Conservation (phyloP, 53 echinoderm and acorn worm genomes). For the Holothuria scabra region DNA sequence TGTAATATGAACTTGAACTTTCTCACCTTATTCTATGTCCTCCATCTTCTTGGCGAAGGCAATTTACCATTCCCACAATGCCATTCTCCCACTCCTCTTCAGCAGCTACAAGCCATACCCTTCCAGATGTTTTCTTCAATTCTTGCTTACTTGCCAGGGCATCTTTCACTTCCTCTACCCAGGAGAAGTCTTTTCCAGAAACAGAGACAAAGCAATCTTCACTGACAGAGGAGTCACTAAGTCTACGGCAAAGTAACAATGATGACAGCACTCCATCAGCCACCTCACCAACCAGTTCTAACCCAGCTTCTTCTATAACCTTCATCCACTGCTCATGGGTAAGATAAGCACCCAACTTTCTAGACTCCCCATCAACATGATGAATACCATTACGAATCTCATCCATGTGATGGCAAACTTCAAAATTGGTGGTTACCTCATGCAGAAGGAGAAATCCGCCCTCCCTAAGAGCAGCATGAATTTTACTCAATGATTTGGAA, state of each 20-base stretch:
- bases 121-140: conserved; percentile 34
- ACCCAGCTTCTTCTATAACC: conserved; percentile 53
- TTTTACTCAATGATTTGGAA: conserved; percentile 53
- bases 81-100: conserved; percentile 66
- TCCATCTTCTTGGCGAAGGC: conserved; percentile 76
- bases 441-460: conserved; percentile 75
- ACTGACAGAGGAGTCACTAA: background rate
- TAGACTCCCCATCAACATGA: background rate
- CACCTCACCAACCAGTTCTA: conserved; percentile 67
- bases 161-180: conserved; percentile 71
- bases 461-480: conserved; percentile 51
- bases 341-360: conserved; percentile 48
- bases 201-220: conserved; percentile 49
- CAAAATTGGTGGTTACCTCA: conserved; percentile 60
- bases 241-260: conserved; percentile 73
- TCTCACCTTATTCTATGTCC: conserved; percentile 73
- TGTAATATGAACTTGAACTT: background rate
- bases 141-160: conserved; percentile 48
- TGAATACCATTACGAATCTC: conserved; percentile 38
- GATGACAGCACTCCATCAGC: conserved; percentile 67
- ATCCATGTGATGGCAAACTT: conserved; percentile 37
- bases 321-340: conserved; percentile 52
- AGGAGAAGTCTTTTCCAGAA: conserved; percentile 49
- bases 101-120: conserved; percentile 69
- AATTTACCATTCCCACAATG: conserved; percentile 82